Evolutionary conservation across 2,113 vertebrate genomes (phyloP), one percentile per base, ranked within the genome.

Genomic region (Hippocampus comes): DNA sequence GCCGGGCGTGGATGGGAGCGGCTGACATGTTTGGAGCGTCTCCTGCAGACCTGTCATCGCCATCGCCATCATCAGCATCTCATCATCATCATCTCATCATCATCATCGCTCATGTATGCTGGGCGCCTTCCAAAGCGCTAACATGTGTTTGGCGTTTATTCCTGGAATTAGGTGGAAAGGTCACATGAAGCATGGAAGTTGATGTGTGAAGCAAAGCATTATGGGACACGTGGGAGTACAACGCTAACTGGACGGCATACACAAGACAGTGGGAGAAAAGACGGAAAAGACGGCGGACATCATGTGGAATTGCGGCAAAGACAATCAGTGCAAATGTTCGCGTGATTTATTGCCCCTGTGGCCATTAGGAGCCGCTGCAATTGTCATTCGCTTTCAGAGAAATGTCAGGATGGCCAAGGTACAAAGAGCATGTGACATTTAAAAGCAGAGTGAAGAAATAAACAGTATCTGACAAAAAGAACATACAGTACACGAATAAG

Each of bases 71-170:
- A 12, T 59, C 56, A 4, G 27, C 21, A 55, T 55, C 51, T 17
- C n/a, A 10, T 71, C 59, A 12, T 59, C 56, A 4, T 59, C 21
- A 55, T 55, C 53, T 18, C 6, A 21, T 56, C 53, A 25, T 59
- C 56, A 27, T 59, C 56, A 59, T 59, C 3, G 25, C 56, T 7
- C 53, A 23, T 23, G 53, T n/a, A 56, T 56, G 53, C 21, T 41
- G 48, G 61, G 74, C 73, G 74, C 68, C 23, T 84, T 86, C 80
- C 79, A 85, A 76, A 88, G 87, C 80, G 63, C 78, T 72, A 87
- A 85, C 88, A 88, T 82, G 80, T 89, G 88, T 84, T 88, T 76
- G 69, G 68, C 73, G 70, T 90, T 87, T 90, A 88, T 89, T 88
- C 83, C 80, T 85, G 85, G 84, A 84, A 38, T 72, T 70, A 1